These are phyloP conservation scores for Siniperca obscura DNA, from an alignment of 2,797 vertebrate species.

Conservation along the genomic window DNA sequence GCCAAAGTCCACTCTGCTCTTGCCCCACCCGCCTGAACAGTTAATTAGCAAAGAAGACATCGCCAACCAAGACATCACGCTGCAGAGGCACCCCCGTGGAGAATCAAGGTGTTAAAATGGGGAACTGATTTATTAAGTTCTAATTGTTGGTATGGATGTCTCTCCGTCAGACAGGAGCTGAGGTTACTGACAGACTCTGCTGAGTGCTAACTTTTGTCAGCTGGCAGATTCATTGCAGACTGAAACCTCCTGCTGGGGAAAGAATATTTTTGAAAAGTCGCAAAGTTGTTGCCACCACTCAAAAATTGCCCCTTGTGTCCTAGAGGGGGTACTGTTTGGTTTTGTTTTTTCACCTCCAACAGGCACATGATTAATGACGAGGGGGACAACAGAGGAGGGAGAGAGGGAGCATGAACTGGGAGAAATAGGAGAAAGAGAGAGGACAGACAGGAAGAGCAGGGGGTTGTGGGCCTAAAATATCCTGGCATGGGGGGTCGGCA, in stretches of 20 bases:
- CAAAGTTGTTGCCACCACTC: constrained; percentile 86
- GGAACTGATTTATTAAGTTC: constrained; percentile 86
- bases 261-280: constrained; percentile 85
- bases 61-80: constrained; percentile 62
- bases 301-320: constrained; percentile 82
- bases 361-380: constrained; percentile 86
- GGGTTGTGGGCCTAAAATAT: constrained; percentile 84
- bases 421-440: constrained; percentile 61
- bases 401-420: constrained; percentile 26
- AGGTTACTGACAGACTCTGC: constrained; percentile 83
- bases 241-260: constrained; percentile 70
- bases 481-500: constrained; percentile 68
- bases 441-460: constrained; percentile 49
- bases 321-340: constrained; percentile 77
- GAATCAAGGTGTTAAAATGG: constrained; percentile 82
- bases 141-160: constrained; percentile 88
- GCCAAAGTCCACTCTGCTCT: background rate
- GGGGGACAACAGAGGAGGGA: constrained; percentile 14
- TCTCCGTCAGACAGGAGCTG: constrained; percentile 78
- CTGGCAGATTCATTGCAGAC: constrained; percentile 77
- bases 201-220: constrained; percentile 88
- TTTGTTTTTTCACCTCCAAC: constrained; percentile 79
- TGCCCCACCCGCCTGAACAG: constrained; percentile 17
- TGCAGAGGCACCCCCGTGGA: constrained; percentile 44
- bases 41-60: constrained; percentile 63